Evolutionary conservation across 2,113 vertebrate species (phyloP).

Genomic region (Centropus bengalensis): DNA sequence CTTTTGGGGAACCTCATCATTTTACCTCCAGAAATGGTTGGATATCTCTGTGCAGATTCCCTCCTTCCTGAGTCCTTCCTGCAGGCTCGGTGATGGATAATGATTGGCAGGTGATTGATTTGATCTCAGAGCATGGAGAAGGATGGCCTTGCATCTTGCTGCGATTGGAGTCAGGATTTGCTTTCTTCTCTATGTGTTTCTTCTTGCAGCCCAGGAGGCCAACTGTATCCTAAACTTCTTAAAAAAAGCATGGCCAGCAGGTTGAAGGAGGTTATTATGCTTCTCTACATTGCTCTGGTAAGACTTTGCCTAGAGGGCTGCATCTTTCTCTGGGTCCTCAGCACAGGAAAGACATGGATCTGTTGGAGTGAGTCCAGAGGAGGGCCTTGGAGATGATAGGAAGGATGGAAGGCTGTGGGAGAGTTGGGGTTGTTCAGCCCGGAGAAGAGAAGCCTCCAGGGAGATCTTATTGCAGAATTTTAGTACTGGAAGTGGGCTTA

Average conservation of each 20-base stretch:
- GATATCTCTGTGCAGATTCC: neutral
- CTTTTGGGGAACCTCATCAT: neutral
- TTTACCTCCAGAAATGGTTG: neutral
- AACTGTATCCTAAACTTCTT: rapidly evolving
- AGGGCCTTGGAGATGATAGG: rapidly evolving
- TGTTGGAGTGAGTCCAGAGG: rapidly evolving
- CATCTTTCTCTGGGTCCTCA: neutral
- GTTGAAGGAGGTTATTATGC: neutral
- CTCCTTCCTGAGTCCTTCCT: neutral
- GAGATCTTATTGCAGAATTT: neutral
- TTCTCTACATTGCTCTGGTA: neutral
- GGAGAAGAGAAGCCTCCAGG: neutral
- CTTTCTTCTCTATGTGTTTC: neutral
- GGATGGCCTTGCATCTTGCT: neutral
- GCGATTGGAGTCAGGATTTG: rapidly evolving
- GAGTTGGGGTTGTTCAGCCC: neutral
- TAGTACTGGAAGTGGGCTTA: rapidly evolving
- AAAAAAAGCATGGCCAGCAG: rapidly evolving
- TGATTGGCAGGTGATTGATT: neutral
- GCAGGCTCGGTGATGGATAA: neutral
- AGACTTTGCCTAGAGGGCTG: neutral
- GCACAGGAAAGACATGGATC: rapidly evolving
- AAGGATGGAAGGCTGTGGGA: neutral
- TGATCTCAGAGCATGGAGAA: rapidly evolving
- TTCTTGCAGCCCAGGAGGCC: neutral